Conservation (phyloP, 1,140 invertebrate genomes). For the Triops longicaudatus region DNA sequence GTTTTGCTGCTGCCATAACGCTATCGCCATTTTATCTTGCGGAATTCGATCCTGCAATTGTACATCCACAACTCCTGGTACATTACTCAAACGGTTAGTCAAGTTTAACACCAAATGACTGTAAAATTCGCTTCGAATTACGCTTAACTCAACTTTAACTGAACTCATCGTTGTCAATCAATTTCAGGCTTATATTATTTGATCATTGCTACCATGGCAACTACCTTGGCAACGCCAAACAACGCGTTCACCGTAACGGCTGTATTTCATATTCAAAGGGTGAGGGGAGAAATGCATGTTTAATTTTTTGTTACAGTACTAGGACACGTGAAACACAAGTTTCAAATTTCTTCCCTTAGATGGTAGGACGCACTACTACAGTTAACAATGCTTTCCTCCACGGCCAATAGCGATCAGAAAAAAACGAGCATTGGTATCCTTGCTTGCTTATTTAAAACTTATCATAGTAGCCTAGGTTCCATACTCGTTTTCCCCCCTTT, state of each 20-base stretch:
- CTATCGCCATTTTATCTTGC: constrained; percentile 3
- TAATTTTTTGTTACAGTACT: not conserved
- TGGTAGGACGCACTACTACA: too few relatives aligned
- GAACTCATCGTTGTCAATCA: not conserved
- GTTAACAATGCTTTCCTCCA: too few relatives aligned
- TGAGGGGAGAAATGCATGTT: constrained; percentile 4
- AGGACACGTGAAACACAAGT: not conserved
- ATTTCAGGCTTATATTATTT: not conserved
- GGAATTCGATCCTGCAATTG: constrained; percentile 11
- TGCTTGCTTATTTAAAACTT: not conserved
- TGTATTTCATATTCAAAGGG: not conserved
- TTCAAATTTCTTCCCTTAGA: not conserved
- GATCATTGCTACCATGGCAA: not conserved
- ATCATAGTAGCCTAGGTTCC: not conserved
- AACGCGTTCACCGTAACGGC: not conserved
- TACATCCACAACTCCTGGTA: constrained; percentile 18
- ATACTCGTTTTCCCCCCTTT: too few relatives aligned
- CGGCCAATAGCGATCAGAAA: not conserved
- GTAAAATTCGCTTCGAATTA: constrained; percentile 20
- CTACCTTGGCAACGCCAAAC: not conserved
- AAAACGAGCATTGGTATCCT: not conserved
- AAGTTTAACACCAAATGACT: constrained; percentile 13
- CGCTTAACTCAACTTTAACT: not conserved
- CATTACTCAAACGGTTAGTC: not conserved
- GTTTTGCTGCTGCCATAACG: constrained; percentile 15